Evolutionary conservation across 2,888 invertebrate genomes (phyloP), one percentile per base, ranked within the genome.

Genomic region (Ctenicera cuprea): DNA sequence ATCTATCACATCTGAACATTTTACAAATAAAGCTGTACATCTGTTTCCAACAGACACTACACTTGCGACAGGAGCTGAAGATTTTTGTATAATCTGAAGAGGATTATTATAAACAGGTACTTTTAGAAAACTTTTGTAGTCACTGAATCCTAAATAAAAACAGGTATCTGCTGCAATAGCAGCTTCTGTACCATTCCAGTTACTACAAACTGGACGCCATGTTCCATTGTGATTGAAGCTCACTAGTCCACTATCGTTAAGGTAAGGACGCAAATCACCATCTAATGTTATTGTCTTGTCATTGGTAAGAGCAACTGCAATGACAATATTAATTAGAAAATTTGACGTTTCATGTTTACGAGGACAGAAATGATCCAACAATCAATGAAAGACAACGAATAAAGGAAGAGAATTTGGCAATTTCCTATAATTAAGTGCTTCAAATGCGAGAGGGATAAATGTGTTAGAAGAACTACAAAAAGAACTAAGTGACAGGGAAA

Each of bases 201-300:
- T 88, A 52, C 90, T 88, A 82, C 94, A 95, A 0, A 91, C 86
- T 1, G 93, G 89, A 63, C 88, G 88, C 95, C 95, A 95, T 52
- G 87, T 82, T 1, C 91, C 91, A 26, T 89, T 85, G n/a, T 86
- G 84, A 78, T 91, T 91, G 80, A 89, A 89, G 0, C 92, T 90
- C 61, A 94, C 84, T 67, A 92, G 88, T 20, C 95, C 95, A 78
- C 90, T 89, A 63, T 87, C 85, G 75, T 88, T 89, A 5, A 93
- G 84, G 72, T 87, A 86, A 0, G 94, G 93, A 78, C 90, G 89
- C 57, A 89, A 88, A 80, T 92, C 91, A 50, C 89, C 84, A 82
- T 93, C 93, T 62, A 91, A 85, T 48, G 86, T 82, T 37, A 94
- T 86, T 75, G 89, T 88, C 73, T 87, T 87, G 1, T 93, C 93